A percentile compares a stretch with the other conserved stretches of the same genome.
phyloP scores from a whole-genome alignment of 2,888 invertebrate species.

The Leucophora obtusa region DNA sequence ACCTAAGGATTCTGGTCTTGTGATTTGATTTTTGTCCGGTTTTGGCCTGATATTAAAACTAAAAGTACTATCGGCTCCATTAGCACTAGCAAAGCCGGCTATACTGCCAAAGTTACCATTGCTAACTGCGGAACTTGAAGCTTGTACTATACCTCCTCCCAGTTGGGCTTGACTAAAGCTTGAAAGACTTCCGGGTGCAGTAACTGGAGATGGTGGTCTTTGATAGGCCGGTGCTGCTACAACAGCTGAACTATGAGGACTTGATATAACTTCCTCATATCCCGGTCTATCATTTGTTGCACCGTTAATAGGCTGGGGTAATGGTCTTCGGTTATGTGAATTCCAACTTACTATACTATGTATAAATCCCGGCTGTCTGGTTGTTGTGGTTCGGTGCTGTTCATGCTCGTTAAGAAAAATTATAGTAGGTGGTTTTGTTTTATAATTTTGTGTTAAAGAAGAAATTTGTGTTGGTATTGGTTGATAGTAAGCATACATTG shows the following conservation, averaged over 20 bases:
- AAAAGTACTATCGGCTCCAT: slow-evolving; percentile 75
- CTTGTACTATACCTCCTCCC: slow-evolving; percentile 69
- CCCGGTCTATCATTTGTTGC: slow-evolving; percentile 47
- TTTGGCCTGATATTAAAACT: slow-evolving; percentile 76
- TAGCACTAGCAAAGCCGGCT: slow-evolving; percentile 72
- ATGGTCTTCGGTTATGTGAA: slow-evolving; percentile 36
- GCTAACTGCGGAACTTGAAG: slow-evolving; percentile 72
- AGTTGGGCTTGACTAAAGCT: slow-evolving; percentile 67
- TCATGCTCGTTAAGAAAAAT: slow-evolving; percentile 76
- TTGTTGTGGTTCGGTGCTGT: slow-evolving; percentile 65
- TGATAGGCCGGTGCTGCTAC: slow-evolving; percentile 36
- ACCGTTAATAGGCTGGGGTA: slow-evolving; percentile 13
- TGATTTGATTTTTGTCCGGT: slow-evolving; percentile 67
- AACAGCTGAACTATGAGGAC: slow-evolving; percentile 50
- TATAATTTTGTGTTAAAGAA: slow-evolving; percentile 58
- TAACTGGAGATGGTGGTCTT: slow-evolving; percentile 38
- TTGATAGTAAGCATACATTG: slow-evolving; percentile 67
- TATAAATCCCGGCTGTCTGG: slow-evolving; percentile 72
- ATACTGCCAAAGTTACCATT: slow-evolving; percentile 73
- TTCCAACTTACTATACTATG: slow-evolving; percentile 68
- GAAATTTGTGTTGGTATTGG: slow-evolving; percentile 59
- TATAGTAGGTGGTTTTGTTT: slow-evolving; percentile 76
- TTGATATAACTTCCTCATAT: slow-evolving; percentile 40
- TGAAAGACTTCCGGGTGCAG: slow-evolving; percentile 39
- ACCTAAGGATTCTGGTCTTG: slow-evolving; percentile 62